Evolutionary conservation across 2,113 vertebrate genomes (phyloP), one percentile per base, ranked within the genome.

Genomic region (Cygnus atratus): DNA sequence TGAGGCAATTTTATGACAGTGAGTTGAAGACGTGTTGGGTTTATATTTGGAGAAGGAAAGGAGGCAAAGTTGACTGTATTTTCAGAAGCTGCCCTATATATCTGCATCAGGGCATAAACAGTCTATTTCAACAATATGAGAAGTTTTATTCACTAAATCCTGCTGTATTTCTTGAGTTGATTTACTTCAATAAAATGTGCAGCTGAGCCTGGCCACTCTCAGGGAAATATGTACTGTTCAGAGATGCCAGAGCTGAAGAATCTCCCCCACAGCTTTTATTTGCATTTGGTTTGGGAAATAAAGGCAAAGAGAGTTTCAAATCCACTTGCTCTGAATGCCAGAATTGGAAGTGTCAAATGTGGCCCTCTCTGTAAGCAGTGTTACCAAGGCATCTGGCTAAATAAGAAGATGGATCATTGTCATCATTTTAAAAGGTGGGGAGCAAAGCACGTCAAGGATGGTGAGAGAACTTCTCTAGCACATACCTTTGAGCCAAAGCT

Each of bases 351-450:
- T 54, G 73, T 81, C 94, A 90, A 18, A 63, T 63, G 48, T 73
- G 37, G 12, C 59, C 90, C 10, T 74, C n/a, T 86, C 46, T 25
- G n/a, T 31, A 58, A 50, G 28, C 59, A 67, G 57, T 88, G 6
- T 43, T 59, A 59, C 25, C 65, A 90, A 94, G 86, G 68, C n/a
- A 72, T 57, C 20, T 72, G 84, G 46, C 25, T 88, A 81, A 94
- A 77, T 77, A 88, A 88, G 39, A 94, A 90, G 39, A 94, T 84
- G 84, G 93, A 93, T 91, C 76, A 88, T 55, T 88, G 91, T 92
- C 86, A 84, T 50, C 13, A 25, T 43, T 78, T 92, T 81, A 48
- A 87, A 93, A 55, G 20, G 6, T 31, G 18, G n/a, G 91, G 84
- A 91, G 84, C 25, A 93, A 90, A 93, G 3, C 57, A 31, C 87